Percentiles rank a stretch among this genome's conserved stretches.
Evolutionary conservation across 2,113 vertebrate species (phyloP).

Genomic region (Rissa tridactyla): DNA sequence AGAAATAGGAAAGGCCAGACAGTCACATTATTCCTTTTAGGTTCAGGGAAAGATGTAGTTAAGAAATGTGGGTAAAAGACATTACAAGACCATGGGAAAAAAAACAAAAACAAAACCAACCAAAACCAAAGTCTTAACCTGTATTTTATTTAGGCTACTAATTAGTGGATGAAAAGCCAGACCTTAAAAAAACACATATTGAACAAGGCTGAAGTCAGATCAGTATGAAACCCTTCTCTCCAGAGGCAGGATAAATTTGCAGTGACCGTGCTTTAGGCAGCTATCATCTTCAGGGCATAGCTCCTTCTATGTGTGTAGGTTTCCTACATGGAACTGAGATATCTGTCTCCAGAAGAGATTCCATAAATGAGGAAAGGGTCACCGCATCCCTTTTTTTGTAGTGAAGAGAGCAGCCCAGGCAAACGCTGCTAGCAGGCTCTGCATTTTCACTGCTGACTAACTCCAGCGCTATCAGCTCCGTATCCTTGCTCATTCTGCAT

Average conservation of each 20-base stretch:
- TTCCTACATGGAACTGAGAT: neutral
- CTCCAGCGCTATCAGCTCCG: accelerated
- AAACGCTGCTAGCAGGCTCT: neutral
- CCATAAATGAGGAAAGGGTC: neutral
- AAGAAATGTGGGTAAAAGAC: slow-evolving; percentile 16
- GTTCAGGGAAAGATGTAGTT: slow-evolving; percentile 6
- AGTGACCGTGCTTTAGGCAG: neutral
- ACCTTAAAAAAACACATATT: neutral
- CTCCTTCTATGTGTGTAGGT: neutral
- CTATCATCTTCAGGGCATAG: neutral
- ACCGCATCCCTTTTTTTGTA: neutral
- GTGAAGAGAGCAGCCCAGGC: neutral
- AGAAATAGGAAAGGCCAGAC: slow-evolving; percentile 44
- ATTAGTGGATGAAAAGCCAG: slow-evolving; percentile 12
- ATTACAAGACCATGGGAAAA: neutral
- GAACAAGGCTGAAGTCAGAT: neutral
- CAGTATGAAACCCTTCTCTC: neutral
- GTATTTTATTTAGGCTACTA: slow-evolving; percentile 21
- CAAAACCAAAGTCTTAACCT: neutral
- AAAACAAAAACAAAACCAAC: neutral
- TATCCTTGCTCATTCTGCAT: neutral
- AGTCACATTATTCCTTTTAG: slow-evolving; percentile 10
- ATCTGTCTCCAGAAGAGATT: neutral
- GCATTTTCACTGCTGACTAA: neutral
- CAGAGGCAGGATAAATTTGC: neutral